These are phyloP conservation scores for Cantharis lateralis DNA, from an alignment of 2,888 invertebrate genomes.

Conservation along the genomic window DNA sequence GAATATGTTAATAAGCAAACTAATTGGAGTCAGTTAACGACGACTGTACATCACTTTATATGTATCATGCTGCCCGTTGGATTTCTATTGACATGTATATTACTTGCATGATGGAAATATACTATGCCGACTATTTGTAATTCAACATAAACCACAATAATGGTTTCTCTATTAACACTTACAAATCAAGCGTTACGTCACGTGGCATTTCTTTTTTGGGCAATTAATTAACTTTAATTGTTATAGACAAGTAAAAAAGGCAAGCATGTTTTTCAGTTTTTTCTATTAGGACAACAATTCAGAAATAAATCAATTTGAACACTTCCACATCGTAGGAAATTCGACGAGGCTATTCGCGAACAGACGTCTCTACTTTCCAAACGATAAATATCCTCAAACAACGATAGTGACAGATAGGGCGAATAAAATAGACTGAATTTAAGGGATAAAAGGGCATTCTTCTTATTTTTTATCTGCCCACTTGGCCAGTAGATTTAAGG, in stretches of 20 bases:
- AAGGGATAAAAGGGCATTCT: constrained; percentile 48
- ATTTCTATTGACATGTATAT: constrained; percentile 49
- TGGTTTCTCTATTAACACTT: constrained; percentile 3
- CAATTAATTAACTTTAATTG: background rate
- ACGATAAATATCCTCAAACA: constrained; percentile 47
- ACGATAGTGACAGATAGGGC: constrained; percentile 50
- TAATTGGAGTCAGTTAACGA: constrained; percentile 51
- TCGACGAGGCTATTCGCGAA: constrained; percentile 33
- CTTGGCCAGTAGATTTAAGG: constrained; percentile 49
- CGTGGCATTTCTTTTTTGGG: background rate
- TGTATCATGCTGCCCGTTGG: constrained; percentile 40
- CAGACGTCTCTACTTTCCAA: constrained; percentile 37
- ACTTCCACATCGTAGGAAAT: constrained; percentile 16
- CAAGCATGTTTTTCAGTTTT: background rate
- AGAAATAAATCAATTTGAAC: constrained; percentile 31
- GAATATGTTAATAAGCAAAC: constrained; percentile 51
- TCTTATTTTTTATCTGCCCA: constrained; percentile 49
- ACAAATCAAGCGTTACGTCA: background rate
- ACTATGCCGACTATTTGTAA: constrained; percentile 12
- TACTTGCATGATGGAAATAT: constrained; percentile 47
- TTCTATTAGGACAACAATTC: background rate
- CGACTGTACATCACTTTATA: constrained; percentile 41
- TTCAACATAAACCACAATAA: constrained; percentile 9
- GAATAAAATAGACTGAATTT: constrained; percentile 49
- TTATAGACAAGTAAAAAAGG: background rate